phyloP scores from a whole-genome alignment of 2,888 invertebrate species.

The Parochlus steinenii region DNA sequence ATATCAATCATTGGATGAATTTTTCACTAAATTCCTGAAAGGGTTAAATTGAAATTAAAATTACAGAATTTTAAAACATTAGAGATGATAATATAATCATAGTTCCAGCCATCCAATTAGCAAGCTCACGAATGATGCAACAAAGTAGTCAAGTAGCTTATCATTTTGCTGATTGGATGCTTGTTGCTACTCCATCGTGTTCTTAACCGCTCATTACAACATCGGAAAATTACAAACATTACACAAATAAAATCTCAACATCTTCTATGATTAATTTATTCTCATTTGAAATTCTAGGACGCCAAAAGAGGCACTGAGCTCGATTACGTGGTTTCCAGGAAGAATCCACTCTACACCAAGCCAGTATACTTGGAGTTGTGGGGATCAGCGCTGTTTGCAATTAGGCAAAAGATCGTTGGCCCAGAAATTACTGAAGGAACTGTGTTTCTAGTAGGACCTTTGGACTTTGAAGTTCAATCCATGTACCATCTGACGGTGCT shows the following conservation, averaged over 20 bases:
- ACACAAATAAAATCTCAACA: slow-evolving; percentile 12
- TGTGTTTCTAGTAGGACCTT: slow-evolving; percentile 54
- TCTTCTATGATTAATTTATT: slow-evolving; percentile 2
- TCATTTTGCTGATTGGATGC: neutral
- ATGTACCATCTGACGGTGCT: slow-evolving; percentile 76
- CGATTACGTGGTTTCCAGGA: slow-evolving; percentile 64
- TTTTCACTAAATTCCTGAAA: no score
- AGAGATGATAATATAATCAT: no score
- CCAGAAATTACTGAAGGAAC: slow-evolving; percentile 65
- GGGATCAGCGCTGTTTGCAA: slow-evolving; percentile 62
- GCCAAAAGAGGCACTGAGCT: slow-evolving; percentile 64
- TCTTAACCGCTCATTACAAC: no score
- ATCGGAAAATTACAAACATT: no score
- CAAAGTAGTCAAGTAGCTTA: no score
- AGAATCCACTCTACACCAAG: slow-evolving; percentile 60
- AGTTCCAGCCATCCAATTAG: no score
- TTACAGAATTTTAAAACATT: no score
- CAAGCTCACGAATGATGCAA: no score
- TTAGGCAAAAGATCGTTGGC: slow-evolving; percentile 57
- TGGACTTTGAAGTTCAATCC: slow-evolving; percentile 80
- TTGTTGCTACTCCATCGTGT: no score
- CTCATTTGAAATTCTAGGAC: slow-evolving; percentile 37
- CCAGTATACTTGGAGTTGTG: slow-evolving; percentile 69
- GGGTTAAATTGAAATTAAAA: no score
- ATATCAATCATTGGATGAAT: no score